These are phyloP conservation scores for Lamellibrachia columna DNA, from an alignment of 2,888 invertebrate genomes.

Conservation along the genomic window DNA sequence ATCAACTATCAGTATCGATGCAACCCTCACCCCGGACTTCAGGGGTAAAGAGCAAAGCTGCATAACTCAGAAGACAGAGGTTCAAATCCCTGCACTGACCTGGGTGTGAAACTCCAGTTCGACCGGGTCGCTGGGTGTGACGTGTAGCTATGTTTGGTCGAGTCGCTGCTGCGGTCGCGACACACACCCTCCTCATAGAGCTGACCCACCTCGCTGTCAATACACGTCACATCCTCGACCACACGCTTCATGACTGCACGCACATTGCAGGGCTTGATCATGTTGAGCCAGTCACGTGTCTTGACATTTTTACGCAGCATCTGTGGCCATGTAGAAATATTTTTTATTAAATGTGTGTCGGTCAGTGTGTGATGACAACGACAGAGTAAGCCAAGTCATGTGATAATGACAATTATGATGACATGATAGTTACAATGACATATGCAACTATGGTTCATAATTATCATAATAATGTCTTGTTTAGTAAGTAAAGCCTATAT, in stretches of 20 bases:
- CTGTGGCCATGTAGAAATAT: conserved; percentile 70
- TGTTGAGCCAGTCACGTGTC: conserved; percentile 94
- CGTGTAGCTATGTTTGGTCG: conserved; percentile 80
- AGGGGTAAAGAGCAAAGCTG: too few species aligned
- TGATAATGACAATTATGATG: background rate
- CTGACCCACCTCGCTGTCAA: conserved; percentile 77
- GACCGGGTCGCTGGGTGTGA: conserved; percentile 58
- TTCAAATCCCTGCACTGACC: conserved; percentile 52
- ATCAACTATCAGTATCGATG: too few species aligned
- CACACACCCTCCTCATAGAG: conserved; percentile 80
- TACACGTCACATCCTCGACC: conserved; percentile 89
- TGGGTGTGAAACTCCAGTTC: conserved; percentile 67
- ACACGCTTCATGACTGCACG: conserved; percentile 95
- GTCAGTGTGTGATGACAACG: background rate
- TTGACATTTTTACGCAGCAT: conserved; percentile 95
- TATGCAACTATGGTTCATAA: too few species aligned
- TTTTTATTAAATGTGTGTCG: too few species aligned
- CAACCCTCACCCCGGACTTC: too few species aligned
- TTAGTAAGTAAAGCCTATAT: too few species aligned
- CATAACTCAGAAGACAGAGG: too few species aligned
- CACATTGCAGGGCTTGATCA: conserved; percentile 92
- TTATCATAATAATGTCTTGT: too few species aligned
- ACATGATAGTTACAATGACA: too few species aligned
- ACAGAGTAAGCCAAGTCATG: background rate
- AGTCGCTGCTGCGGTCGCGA: conserved; percentile 84